Percentiles rank a stretch among this genome's conserved stretches.
Evolutionary conservation across 2,797 vertebrate genomes (phyloP).

Genomic region (Merluccius polli): DNA sequence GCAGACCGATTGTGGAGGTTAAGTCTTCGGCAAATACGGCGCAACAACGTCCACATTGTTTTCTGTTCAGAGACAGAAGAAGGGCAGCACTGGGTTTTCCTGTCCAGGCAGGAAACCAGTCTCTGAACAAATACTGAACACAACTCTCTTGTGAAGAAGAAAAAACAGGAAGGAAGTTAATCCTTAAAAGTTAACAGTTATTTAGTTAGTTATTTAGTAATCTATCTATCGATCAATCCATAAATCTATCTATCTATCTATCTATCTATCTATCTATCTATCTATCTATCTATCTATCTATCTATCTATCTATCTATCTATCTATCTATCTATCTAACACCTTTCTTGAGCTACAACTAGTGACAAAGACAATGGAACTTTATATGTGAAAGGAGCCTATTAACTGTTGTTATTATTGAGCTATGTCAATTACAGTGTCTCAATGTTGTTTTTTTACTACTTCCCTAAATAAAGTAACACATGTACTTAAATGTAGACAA

Average conservation of each 20-base stretch:
- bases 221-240: no score
- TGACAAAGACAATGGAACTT: no score
- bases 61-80: slow-evolving; percentile 2
- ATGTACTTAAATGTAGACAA: not conserved
- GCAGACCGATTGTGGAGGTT: not conserved
- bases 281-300: not conserved
- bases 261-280: not conserved
- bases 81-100: slow-evolving; percentile 23
- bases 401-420: not conserved
- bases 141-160: not conserved
- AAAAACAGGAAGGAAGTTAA: not conserved
- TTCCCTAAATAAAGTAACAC: not conserved
- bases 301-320: not conserved
- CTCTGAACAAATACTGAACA: slow-evolving; percentile 30
- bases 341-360: no score
- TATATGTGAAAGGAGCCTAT: not conserved
- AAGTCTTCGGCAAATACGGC: slow-evolving; percentile 17
- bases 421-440: not conserved
- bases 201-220: not conserved
- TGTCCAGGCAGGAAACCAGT: slow-evolving; percentile 29
- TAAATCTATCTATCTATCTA: not conserved
- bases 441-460: not conserved
- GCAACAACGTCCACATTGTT: slow-evolving; percentile 7
- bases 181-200: not conserved
- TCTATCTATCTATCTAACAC: not conserved